Evolutionary conservation across 2,888 invertebrate species (phyloP), one percentile per base, ranked within the genome.

Genomic region (Brachypalpus laphriformis): DNA sequence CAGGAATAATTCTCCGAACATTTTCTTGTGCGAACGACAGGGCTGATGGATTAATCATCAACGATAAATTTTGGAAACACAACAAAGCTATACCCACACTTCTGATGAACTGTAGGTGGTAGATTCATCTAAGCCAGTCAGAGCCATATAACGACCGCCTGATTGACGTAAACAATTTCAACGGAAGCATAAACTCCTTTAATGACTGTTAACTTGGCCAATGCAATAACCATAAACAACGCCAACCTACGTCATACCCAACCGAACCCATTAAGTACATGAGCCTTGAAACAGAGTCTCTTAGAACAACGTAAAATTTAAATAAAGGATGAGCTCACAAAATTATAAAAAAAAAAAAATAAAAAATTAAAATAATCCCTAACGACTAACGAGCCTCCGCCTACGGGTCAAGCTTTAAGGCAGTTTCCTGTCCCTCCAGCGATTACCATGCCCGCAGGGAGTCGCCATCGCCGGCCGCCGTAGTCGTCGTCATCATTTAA

Each of bases 291-390:
- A 9, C 20, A 11, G 20, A 20, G 2, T 18, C 14, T 14, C 18
- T 9, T 1, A 9, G 25, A 16, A 14, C 2, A 6, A 28, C 1
- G 3, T 16, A 54, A 16, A 31, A 31, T 31, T 31, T 56, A 56
- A 56, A 31, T 56, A 28, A 54, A 54, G 28, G 51, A 28, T 54
- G 51, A 54, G 14, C 28, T 7, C 51, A 54, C 28, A 28, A 28
- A 54, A 54, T 54, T 54, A 42, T 42, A 18, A 18, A 42, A 42
- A n/a, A n/a, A n/a, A n/a, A n/a, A n/a, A n/a, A n/a, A n/a, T n/a
- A 25, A 25, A 25, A 25, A 25, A 25, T 25, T 47, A 11, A 28
- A 54, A 54, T 31, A 31, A 28, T 56, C 18, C 54, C 54, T 4
- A 49, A 49, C 22, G 37, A n/a, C 51, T 14, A 31, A 18, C 14